These are phyloP conservation scores for Cisticola juncidis DNA, from an alignment of 2,113 vertebrate genomes.

Conservation along the genomic window DNA sequence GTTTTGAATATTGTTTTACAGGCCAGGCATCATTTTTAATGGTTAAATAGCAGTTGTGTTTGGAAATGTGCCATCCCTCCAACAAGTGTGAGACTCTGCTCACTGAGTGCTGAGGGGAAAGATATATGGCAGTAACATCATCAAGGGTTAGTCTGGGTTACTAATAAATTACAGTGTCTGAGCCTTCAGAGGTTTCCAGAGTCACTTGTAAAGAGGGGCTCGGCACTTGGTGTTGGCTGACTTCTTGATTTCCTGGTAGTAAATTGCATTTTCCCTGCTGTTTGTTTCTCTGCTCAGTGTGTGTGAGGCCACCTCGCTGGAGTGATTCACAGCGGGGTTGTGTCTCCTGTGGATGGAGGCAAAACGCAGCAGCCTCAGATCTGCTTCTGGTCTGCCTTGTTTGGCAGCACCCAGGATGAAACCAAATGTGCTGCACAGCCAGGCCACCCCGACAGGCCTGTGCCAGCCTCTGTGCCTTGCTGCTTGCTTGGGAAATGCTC, in stretches of 20 bases:
- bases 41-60: background rate
- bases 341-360: background rate
- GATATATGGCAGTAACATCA: background rate
- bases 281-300: rapidly evolving
- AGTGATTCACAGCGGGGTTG: rapidly evolving
- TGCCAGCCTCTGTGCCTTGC: background rate
- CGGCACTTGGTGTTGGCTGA: background rate
- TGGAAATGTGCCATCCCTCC: background rate
- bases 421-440: background rate
- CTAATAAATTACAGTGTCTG: background rate
- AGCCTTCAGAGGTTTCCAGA: background rate
- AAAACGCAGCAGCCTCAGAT: background rate
- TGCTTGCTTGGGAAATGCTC: background rate
- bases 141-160: background rate
- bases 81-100: background rate
- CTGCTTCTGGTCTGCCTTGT: background rate
- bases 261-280: background rate
- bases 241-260: background rate
- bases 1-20: background rate
- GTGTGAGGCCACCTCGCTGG: rapidly evolving
- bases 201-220: background rate
- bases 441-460: background rate
- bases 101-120: background rate
- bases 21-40: background rate
- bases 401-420: background rate